Evolutionary conservation across 1,140 invertebrate genomes (phyloP), one percentile per base, ranked within the genome.

Genomic region (Vanessa atalanta): DNA sequence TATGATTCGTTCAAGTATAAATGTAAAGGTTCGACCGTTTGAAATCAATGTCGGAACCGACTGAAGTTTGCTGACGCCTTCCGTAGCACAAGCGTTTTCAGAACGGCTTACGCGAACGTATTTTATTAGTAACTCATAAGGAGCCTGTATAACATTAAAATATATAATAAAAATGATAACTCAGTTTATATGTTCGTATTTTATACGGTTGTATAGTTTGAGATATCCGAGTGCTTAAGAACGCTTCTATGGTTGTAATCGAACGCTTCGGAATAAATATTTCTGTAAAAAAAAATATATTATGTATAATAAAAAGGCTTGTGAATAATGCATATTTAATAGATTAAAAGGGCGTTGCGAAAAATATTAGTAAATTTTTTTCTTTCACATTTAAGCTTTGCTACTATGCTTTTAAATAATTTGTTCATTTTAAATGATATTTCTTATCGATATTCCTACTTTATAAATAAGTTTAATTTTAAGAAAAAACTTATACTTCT

Each of bases 281-380:
- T 69, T 77, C 73, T 71, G 37, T 70, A 65, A 65, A 55, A 66
- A 65, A 55, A 61, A 31, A 31, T 4, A 2, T 70, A 70, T 73
- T 65, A 70, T 79, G 63, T 73, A 72, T 72, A 76, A 53, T 72
- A 72, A 79, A 81, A 90, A 89, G 86, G 86, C 86, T 90, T 90
- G 87, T 90, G 88, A 88, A 86, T 88, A 88, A 72, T 81, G 83
- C 87, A 72, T 83, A 81, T 78, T 80, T 72, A 78, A 63, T 84
- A 81, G 72, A 71, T 63, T 77, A 70, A 76, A 74, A 69, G 9
- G 66, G 76, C 72, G 47, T 70, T 78, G 79, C 80, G 79, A 81
- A 79, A 31, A 43, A 81, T 69, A 79, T 57, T 55, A 66, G 61
- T 75, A 31, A 65, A 72, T 57, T 75, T 74, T 74, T 31, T 31